Evolutionary conservation across 2,113 vertebrate genomes (phyloP), one percentile per base, ranked within the genome.

Genomic region (Melanocharis versteri): DNA sequence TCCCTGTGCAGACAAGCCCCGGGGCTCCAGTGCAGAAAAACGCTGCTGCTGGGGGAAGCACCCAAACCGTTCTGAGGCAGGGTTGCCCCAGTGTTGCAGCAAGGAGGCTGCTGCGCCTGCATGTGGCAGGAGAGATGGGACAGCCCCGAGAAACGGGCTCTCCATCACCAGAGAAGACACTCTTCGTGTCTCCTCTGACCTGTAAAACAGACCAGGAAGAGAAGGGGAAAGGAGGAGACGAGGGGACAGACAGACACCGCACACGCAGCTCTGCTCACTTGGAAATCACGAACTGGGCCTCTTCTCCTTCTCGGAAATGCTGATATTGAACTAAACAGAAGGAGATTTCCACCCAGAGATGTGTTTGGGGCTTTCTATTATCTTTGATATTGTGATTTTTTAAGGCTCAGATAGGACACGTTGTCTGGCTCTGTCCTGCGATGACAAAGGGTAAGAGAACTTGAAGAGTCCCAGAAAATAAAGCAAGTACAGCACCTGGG

Each of bases 1-100:
- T 95, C 95, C 77, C 80, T 95, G 89, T 93, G 89, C 91, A 97
- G 94, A 96, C 94, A 97, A 96, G 96, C 95, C 94, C 93, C 0
- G 37, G 90, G 96, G 94, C 95, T 92, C 44, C 79, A 68, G 30
- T 37, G 64, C 54, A 91, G 87, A 83, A 90, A 72, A 94, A 26
- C 5, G 5, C 68, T 14, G 50, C 78, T 95, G 68, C 66, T 83
- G 66, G 87, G 86, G 85, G 93, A 94, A 96, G 90, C 85, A 96
- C 85, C 91, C 75, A 57, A 92, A 81, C 6, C 64, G 47, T 76
- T 31, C 15, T 1, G 4, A 70, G 91, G 73, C 77, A 89, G 53
- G 11, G 69, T n/a, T n/a, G n/a, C 64, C 50, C 62, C 3, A 44
- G 23, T 0, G 14, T 0, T 37, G 68, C 44, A 51, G 8, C 1